Evolutionary conservation across 2,113 vertebrate species (phyloP).

Genomic region (Oncorhynchus clarkii): DNA sequence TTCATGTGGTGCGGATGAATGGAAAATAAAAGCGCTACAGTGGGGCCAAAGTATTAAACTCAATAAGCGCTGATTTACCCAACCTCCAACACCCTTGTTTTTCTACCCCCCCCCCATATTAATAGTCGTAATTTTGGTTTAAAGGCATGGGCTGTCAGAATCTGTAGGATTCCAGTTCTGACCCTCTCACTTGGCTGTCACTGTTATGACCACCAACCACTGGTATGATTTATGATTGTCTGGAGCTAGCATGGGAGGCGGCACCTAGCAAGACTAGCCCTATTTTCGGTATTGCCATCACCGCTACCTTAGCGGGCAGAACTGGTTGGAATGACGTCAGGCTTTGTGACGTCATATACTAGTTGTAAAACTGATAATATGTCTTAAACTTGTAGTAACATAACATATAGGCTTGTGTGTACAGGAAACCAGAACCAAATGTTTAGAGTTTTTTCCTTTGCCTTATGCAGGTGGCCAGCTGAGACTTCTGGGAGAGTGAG

Average conservation of each 20-base stretch:
- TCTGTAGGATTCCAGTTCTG: constrained; percentile 23
- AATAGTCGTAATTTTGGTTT: constrained; percentile 59
- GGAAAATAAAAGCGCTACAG: constrained; percentile 68
- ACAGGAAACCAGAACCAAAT: no score
- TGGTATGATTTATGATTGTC: constrained; percentile 54
- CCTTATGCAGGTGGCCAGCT: no score
- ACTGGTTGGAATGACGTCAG: no score
- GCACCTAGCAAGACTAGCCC: neutral
- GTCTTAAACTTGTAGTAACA: no score
- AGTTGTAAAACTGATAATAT: no score
- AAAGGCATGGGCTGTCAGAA: constrained; percentile 54
- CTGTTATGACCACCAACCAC: constrained; percentile 37
- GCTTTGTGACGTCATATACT: no score
- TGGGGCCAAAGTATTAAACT: constrained; percentile 71
- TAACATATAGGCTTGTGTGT: no score
- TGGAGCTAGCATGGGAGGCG: constrained; percentile 4
- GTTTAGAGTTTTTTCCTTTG: no score
- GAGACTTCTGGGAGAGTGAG: no score
- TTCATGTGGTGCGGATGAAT: constrained; percentile 73
- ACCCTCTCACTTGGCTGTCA: constrained; percentile 41
- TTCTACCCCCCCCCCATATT: constrained; percentile 64
- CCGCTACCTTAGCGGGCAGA: no score
- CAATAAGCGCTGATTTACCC: constrained; percentile 68
- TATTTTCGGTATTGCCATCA: neutral
- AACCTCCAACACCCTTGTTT: constrained; percentile 63